Conservation (phyloP, 2,888 invertebrate genomes). For the Agonopterix heracliana region DNA sequence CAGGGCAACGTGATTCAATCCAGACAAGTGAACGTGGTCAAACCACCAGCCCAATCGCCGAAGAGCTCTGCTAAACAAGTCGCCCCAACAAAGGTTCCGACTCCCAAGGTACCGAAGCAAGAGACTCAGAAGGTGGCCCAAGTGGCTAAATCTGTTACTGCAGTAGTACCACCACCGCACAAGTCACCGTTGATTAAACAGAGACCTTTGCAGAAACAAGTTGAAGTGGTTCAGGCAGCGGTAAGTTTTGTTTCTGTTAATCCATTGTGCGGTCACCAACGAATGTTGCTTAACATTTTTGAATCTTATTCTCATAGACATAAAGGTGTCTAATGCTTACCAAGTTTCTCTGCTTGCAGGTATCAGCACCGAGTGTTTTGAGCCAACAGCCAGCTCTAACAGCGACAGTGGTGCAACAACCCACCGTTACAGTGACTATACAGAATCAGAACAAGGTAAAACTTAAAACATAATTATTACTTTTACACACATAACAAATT, state of each 20-base stretch:
- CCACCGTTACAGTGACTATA: conserved; percentile 24
- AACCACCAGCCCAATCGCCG: conserved; percentile 29
- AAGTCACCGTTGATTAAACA: conserved; percentile 56
- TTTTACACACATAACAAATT: too few species aligned
- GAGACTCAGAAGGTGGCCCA: conserved; percentile 19
- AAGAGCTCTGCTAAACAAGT: conserved; percentile 19
- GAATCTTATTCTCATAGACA: too few species aligned
- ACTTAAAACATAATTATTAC: not conserved
- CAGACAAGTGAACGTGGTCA: conserved; percentile 16
- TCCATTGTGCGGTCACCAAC: not conserved
- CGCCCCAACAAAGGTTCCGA: conserved; percentile 1
- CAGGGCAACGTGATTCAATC: conserved; percentile 11
- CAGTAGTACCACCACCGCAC: conserved; percentile 41
- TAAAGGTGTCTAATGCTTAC: too few species aligned
- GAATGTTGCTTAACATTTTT: not conserved
- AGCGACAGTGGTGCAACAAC: conserved; percentile 29
- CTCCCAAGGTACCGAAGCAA: conserved; percentile 8
- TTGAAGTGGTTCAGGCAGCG: conserved; percentile 26
- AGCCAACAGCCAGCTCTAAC: conserved; percentile 23
- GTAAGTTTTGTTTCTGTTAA: conserved; percentile 5
- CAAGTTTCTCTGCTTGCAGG: conserved; percentile 3
- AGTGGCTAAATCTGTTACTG: conserved; percentile 38
- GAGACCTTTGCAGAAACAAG: conserved; percentile 42
- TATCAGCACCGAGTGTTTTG: conserved; percentile 22
- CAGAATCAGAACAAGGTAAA: conserved; percentile 41